Conservation (phyloP, 2,113 vertebrate genomes). For the Leptocoma aspasia region DNA sequence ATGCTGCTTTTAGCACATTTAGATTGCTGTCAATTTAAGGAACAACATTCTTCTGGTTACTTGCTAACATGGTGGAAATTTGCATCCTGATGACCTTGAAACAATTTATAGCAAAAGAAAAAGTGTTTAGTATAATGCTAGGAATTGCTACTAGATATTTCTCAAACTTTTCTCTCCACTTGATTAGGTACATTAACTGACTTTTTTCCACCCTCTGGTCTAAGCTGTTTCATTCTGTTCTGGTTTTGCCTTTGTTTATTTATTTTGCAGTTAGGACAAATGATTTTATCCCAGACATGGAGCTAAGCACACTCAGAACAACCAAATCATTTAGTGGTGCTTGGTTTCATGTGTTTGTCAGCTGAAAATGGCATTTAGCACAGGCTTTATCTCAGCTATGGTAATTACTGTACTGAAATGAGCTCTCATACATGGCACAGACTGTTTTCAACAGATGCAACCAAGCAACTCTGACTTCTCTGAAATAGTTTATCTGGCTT, state of each 20-base stretch:
- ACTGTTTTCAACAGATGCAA: slow-evolving; percentile 70
- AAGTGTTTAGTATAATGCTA: background rate
- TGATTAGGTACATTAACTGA: background rate
- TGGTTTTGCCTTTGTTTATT: slow-evolving; percentile 21
- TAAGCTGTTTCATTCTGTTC: background rate
- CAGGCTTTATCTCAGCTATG: slow-evolving; percentile 71
- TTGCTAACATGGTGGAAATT: background rate
- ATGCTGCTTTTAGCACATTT: background rate
- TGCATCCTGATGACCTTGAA: slow-evolving; percentile 15
- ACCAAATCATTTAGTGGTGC: slow-evolving; percentile 61
- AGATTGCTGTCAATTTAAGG: background rate
- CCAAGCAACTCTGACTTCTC: slow-evolving; percentile 60
- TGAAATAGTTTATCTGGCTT: slow-evolving; percentile 47
- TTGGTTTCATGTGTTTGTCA: slow-evolving; percentile 66
- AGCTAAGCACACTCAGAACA: slow-evolving; percentile 52
- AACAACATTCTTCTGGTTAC: background rate
- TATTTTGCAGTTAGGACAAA: slow-evolving; percentile 42
- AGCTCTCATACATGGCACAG: slow-evolving; percentile 55
- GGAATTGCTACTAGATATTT: background rate
- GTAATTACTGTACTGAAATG: slow-evolving; percentile 71
- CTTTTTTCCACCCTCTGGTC: background rate
- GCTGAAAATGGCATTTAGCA: slow-evolving; percentile 71
- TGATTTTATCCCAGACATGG: slow-evolving; percentile 29
- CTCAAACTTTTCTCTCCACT: background rate
- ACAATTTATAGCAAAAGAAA: background rate